These are phyloP conservation scores for Acanthurus leucopareius DNA, from an alignment of 2,797 vertebrate species.

Conservation along the genomic window DNA sequence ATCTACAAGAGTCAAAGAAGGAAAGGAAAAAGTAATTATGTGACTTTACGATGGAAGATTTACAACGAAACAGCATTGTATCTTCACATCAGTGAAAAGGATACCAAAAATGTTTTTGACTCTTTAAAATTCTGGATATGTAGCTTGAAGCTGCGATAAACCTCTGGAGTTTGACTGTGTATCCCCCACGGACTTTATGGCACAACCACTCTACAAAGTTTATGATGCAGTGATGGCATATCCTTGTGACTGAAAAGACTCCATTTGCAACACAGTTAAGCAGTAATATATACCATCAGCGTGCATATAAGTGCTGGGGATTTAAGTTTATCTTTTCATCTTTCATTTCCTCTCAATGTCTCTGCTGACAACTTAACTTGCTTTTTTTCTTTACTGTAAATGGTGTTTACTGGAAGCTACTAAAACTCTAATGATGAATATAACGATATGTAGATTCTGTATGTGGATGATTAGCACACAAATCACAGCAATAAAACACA, in stretches of 20 bases:
- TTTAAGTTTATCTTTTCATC: slow-evolving; percentile 52
- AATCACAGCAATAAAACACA: slow-evolving; percentile 5
- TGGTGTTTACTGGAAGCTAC: slow-evolving; percentile 32
- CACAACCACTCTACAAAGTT: slow-evolving; percentile 51
- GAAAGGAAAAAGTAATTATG: slow-evolving; percentile 63
- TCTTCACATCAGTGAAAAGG: not conserved
- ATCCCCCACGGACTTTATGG: slow-evolving; percentile 57
- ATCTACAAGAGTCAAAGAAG: slow-evolving; percentile 44
- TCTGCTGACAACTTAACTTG: slow-evolving; percentile 50
- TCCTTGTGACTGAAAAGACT: slow-evolving; percentile 69
- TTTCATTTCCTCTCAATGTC: slow-evolving; percentile 53
- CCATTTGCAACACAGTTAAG: slow-evolving; percentile 72
- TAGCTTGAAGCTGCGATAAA: slow-evolving; percentile 55
- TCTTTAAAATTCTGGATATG: slow-evolving; percentile 21
- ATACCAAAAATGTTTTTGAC: slow-evolving; percentile 14
- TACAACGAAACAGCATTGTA: not conserved
- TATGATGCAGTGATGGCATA: slow-evolving; percentile 62
- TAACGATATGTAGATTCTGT: slow-evolving; percentile 25
- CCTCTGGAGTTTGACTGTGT: slow-evolving; percentile 36
- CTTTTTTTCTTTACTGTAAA: slow-evolving; percentile 37
- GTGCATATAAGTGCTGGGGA: slow-evolving; percentile 46
- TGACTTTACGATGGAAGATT: slow-evolving; percentile 62
- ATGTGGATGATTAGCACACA: slow-evolving; percentile 13
- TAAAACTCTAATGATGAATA: slow-evolving; percentile 25
- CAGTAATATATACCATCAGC: slow-evolving; percentile 59